Base-by-base conservation (phyloP, 2,797 vertebrate genomes). In the Xenentodon cancila region DNA sequence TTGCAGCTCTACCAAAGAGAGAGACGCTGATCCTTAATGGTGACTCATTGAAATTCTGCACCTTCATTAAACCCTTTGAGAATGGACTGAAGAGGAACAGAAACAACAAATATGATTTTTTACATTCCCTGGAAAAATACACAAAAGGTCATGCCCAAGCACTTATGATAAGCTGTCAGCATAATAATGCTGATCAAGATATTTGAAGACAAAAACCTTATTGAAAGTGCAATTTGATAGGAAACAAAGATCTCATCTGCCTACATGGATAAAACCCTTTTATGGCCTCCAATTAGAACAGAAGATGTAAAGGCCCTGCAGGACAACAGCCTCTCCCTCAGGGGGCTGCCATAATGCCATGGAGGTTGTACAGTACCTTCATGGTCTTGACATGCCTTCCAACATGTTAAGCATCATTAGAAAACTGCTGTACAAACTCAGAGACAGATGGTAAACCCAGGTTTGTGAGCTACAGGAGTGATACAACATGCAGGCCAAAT, bases 141-240 rank as follows among this genome's bases (percentile, higher is more conserved):
- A 27, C 34, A 51, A 30, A 30, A 25, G 48, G 11, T n/a, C 22
- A 27, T 3, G 15, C 8, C 11, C 27, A 9, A 30, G 49, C 25
- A 51, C 16, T n/a, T 1, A 7, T 50, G 12, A 51, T 25, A 4
- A 30, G 16, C 8, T 51, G 25, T 17, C 49, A 30, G 9, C 7
- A 50, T 15, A n/a, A n/a, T 1, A 30, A 30, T 3, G 11, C 51
- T 22, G 46, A 22, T 2, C 11, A 11, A 2, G 47, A 15, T 49
- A 13, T 16, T 6, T 3, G 4, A 48, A 21, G 13, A 18, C 52
- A 12, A 53, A 53, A 7, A 20, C 34, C 15, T 57, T 45, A 53
- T 49, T 52, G n/a, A 32, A 52, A 4, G 9, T 74, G 57, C 18
- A 73, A 76, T 68, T 21, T 60, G 18, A n/a, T 1, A 53, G 11